phyloP scores from a whole-genome alignment of 1,140 invertebrate species.

The Teleopsis dalmanni region DNA sequence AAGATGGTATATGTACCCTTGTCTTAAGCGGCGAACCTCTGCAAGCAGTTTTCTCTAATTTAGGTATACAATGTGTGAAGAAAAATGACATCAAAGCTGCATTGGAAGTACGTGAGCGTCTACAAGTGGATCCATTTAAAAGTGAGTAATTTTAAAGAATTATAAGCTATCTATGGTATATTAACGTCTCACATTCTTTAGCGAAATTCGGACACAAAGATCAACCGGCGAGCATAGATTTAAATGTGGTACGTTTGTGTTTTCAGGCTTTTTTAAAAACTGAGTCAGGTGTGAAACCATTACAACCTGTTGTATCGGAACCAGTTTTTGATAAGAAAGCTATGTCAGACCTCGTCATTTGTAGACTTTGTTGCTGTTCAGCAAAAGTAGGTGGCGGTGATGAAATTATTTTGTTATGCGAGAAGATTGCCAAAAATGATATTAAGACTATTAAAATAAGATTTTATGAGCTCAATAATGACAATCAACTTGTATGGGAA shows the following conservation, averaged over 20 bases:
- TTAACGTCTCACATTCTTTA: slow-evolving; percentile 40
- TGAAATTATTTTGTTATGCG: slow-evolving; percentile 86
- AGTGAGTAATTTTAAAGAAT: slow-evolving; percentile 55
- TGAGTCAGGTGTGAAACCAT: slow-evolving; percentile 47
- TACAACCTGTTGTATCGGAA: slow-evolving; percentile 80
- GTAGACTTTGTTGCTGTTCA: slow-evolving; percentile 57
- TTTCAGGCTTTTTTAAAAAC: slow-evolving; percentile 89
- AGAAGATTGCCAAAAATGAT: slow-evolving; percentile 85
- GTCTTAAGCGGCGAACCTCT: slow-evolving; percentile 55
- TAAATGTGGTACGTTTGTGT: slow-evolving; percentile 86
- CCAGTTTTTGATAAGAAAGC: slow-evolving; percentile 94
- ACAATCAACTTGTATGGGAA: slow-evolving; percentile 73
- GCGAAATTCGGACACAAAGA: slow-evolving; percentile 79
- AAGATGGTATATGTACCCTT: slow-evolving; percentile 80
- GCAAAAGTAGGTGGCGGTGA: slow-evolving; percentile 75
- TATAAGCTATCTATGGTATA: background rate
- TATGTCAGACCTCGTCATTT: slow-evolving; percentile 85
- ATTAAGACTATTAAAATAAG: slow-evolving; percentile 79
- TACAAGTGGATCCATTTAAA: slow-evolving; percentile 85
- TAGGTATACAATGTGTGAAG: slow-evolving; percentile 96
- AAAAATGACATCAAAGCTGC: slow-evolving; percentile 84
- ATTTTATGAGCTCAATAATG: slow-evolving; percentile 73
- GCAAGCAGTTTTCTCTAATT: slow-evolving; percentile 74
- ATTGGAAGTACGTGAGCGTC: slow-evolving; percentile 67
- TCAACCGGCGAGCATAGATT: slow-evolving; percentile 77